Base-by-base conservation (phyloP, 2,113 vertebrate genomes). In the Labrus mixtus region DNA sequence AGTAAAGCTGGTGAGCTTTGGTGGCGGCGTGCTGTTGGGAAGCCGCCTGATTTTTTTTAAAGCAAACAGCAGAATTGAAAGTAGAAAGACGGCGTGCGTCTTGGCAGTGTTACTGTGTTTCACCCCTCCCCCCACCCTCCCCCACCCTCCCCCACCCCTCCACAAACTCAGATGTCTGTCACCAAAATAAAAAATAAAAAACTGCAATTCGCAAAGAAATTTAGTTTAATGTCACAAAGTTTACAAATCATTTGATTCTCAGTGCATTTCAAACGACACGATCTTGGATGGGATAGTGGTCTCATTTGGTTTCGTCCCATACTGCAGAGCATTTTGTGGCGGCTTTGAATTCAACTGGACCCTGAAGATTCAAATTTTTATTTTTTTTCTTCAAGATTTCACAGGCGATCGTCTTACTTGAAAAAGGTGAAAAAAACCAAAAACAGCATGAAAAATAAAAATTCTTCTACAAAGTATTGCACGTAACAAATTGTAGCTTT, bases 381-480 rank as follows among this genome's bases (percentile, higher is more conserved):
- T 29, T 58, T 33, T 33, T 22, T 62, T 29, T 72, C 69, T 61
- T 71, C 37, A 82, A 78, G 50, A 73, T 74, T 73, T 85, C 43
- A 57, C 45, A 89, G 67, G 33, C 46, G 64, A 17, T 56, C 0
- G 8, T 72, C 25, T 70, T 25, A n/a, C 15, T 53, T 70, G 17
- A 59, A 8, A 16, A 45, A 15, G 15, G 43, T 45, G 4, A 15
- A 45, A 45, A 33, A 33, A 33, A 41, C 9, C 69, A 82, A 61
- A 84, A 83, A 92, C 77, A 80, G 67, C 61, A 68, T 76, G 75
- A 83, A 87, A 89, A 90, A 83, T 63, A 87, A 82, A 82, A 90
- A 84, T 73, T 86, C 45, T 88, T 71, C 88, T 91, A 91, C 72
- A 92, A 90, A 91, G 86, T 94, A 94, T 94, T 94, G 92, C 92